Evolutionary conservation across 2,888 invertebrate species (phyloP), one percentile per base, ranked within the genome.

Genomic region (Strigamia maritima): DNA sequence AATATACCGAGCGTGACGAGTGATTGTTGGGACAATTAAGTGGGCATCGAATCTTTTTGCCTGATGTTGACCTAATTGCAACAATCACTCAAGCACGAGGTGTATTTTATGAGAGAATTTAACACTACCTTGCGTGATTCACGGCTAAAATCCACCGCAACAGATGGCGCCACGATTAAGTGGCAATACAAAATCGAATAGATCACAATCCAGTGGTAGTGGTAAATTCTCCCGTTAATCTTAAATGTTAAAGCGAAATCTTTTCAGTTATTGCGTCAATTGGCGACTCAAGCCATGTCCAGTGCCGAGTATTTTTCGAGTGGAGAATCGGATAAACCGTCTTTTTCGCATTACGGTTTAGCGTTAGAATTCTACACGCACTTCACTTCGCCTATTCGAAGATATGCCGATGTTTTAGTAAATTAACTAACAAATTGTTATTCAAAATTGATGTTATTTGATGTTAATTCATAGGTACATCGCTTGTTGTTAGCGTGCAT

Each of bases 351-450:
- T 80, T 86, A 85, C 81, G 86, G 85, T 4, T 81, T 85, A 38
- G 85, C 84, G 19, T 80, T 85, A 31, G 83, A 84, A 80, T 80
- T 82, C 78, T 88, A 88, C 83, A 88, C 88, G 3, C 88, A 88
- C 83, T 88, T 88, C 84, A 88, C 88, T 0, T 88, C 88, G 8
- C 88, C 88, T 16, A 88, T 88, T 81, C 83, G 88, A 79, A 84
- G 88, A 38, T 88, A 88, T 82, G 85, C 88, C 0, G 88, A 88
- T 82, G 82, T 88, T 54, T 83, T 88, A 81, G 88, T 88, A 40
- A 84, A 31, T 54, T 54, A 54, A 31, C 2, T 54, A 54, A 31
- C 2, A 31, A 31, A 31, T 31, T 2, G 31, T 10, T 4, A 70
- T 40, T 78, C 2, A 31, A 16, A 26, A 0, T 78, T 8, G 38